Conservation (phyloP, 2,797 vertebrate species). For the Chiloscyllium punctatum region DNA sequence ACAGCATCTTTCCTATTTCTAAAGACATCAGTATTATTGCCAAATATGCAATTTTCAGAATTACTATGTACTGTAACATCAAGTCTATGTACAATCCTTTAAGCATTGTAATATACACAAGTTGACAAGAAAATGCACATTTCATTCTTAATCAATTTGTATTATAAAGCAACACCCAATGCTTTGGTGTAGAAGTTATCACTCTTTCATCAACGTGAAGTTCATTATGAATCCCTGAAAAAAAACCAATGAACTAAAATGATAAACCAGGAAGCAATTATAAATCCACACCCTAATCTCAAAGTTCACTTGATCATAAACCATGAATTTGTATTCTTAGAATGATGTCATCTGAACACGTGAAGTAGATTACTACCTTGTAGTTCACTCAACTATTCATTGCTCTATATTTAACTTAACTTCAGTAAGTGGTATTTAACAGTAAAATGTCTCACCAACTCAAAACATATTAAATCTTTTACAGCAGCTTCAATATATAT, state of each 20-base stretch:
- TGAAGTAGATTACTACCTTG: constrained; percentile 4
- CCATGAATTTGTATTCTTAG: neutral
- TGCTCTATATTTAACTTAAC: constrained; percentile 5
- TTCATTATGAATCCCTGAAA: neutral
- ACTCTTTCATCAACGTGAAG: neutral
- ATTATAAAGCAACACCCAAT: neutral
- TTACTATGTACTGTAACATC: neutral
- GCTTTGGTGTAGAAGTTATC: neutral
- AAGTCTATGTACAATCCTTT: neutral
- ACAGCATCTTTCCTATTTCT: neutral
- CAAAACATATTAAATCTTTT: neutral
- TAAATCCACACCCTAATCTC: neutral
- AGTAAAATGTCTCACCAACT: neutral
- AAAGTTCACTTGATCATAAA: neutral
- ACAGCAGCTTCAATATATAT: neutral
- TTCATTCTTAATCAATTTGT: neutral
- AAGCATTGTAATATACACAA: neutral
- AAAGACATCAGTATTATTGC: neutral
- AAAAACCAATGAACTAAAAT: neutral
- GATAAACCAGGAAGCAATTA: neutral
- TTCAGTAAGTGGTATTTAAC: constrained; percentile 11
- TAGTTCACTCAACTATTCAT: neutral
- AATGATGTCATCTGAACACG: neutral
- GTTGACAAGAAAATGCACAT: neutral
- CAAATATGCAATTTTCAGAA: neutral